Evolutionary conservation across 2,113 vertebrate species (phyloP).

Genomic region (Mobula birostris): DNA sequence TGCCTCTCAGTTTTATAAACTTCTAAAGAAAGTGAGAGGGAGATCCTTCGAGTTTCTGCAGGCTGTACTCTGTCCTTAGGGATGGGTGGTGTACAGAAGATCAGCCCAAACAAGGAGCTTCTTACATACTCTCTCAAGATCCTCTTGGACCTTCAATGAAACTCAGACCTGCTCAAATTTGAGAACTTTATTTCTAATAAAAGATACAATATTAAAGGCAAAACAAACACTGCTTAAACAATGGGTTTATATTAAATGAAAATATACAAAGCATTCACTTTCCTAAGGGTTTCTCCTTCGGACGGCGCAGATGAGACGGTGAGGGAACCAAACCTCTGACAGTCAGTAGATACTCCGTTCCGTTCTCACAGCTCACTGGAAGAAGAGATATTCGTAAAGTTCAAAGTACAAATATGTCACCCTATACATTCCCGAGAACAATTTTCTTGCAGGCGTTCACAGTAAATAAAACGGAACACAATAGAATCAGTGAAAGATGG

Average conservation of each 20-base stretch:
- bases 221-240: background rate
- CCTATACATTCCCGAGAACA: too few species aligned
- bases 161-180: background rate
- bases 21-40: too few species aligned
- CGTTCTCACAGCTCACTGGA: background rate
- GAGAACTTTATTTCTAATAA: background rate
- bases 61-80: too few species aligned
- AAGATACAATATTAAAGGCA: constrained; percentile 10
- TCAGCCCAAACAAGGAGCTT: too few species aligned
- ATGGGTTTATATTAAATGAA: constrained; percentile 8
- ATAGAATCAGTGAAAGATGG: too few species aligned
- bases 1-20: too few species aligned
- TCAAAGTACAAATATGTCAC: too few species aligned
- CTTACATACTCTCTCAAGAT: too few species aligned
- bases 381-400: background rate
- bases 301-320: background rate
- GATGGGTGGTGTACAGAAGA: too few species aligned
- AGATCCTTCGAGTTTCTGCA: too few species aligned
- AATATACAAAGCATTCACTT: constrained; percentile 34
- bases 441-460: too few species aligned
- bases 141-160: background rate
- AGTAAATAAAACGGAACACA: too few species aligned
- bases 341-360: background rate
- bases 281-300: background rate
- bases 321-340: background rate